Percentiles rank a stretch among this genome's conserved stretches.
phyloP scores from a whole-genome alignment of 2,113 vertebrate species.

The Egretta garzetta region DNA sequence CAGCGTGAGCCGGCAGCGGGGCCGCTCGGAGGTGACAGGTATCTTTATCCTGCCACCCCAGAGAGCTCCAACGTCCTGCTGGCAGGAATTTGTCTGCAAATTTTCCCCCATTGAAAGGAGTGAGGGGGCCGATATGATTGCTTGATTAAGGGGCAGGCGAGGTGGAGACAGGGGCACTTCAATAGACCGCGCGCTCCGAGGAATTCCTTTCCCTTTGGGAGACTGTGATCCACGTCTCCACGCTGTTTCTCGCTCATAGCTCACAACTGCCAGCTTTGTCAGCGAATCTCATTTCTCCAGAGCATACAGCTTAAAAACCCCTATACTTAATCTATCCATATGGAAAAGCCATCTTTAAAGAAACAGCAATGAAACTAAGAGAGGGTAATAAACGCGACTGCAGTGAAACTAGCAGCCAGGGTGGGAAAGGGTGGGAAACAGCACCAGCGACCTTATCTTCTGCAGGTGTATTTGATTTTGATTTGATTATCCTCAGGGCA shows the following conservation, averaged over 20 bases:
- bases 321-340: not conserved
- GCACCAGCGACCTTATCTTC: slow-evolving; percentile 12
- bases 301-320: not conserved
- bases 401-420: not conserved
- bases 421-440: not conserved
- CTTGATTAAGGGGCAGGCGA: slow-evolving; percentile 62
- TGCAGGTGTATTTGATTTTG: slow-evolving; percentile 35
- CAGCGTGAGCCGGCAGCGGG: slow-evolving; percentile 71
- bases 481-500: slow-evolving; percentile 45
- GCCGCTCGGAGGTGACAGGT: slow-evolving; percentile 74
- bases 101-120: slow-evolving; percentile 73
- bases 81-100: slow-evolving; percentile 81
- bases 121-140: slow-evolving; percentile 39
- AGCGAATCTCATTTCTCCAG: not conserved
- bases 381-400: not conserved
- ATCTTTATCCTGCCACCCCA: slow-evolving; percentile 78
- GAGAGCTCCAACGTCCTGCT: slow-evolving; percentile 69
- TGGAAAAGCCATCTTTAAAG: slow-evolving; percentile 15
- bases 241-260: not conserved
- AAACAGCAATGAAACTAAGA: not conserved
- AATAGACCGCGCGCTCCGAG: not conserved
- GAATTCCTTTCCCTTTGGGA: not conserved
- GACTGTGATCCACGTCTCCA: not conserved
- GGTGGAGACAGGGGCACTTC: not conserved
- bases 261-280: not conserved